These are phyloP conservation scores for Enteromius mattozi DNA, from an alignment of 2,797 vertebrate species.

Conservation along the genomic window DNA sequence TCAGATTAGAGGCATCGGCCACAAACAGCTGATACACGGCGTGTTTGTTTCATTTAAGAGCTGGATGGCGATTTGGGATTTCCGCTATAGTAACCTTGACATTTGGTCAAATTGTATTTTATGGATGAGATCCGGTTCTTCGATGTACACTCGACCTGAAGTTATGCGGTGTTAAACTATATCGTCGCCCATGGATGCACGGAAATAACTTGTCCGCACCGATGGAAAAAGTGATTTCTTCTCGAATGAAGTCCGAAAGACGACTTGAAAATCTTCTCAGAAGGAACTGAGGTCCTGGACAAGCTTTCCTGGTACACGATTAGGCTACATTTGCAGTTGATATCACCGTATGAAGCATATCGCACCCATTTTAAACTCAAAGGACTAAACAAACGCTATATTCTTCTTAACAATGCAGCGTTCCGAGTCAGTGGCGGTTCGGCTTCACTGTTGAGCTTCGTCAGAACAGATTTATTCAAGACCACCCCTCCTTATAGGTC, in stretches of 20 bases:
- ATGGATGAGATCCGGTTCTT: conserved; percentile 14
- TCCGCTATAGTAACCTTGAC: not conserved
- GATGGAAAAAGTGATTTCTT: not conserved
- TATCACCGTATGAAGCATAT: not conserved
- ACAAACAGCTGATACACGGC: not conserved
- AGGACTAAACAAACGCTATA: not conserved
- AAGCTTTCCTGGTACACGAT: not conserved
- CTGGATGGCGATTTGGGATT: not conserved
- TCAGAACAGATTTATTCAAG: not conserved
- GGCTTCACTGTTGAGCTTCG: conserved; percentile 13
- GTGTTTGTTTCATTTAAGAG: not conserved
- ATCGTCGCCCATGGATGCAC: conserved; percentile 8
- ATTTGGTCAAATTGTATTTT: not conserved
- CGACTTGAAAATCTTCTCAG: conserved; percentile 13
- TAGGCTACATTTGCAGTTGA: not conserved
- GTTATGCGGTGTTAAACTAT: conserved; percentile 32
- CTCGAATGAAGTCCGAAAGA: not conserved
- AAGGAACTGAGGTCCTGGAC: not conserved
- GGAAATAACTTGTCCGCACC: not conserved
- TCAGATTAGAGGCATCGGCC: not conserved
- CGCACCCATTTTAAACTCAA: not conserved
- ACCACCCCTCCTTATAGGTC: not conserved
- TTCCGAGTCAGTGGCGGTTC: not conserved
- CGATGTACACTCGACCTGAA: conserved; percentile 23
- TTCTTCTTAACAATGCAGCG: not conserved